Base-by-base conservation (phyloP, 2,113 vertebrate species). In the Labeo catla region DNA sequence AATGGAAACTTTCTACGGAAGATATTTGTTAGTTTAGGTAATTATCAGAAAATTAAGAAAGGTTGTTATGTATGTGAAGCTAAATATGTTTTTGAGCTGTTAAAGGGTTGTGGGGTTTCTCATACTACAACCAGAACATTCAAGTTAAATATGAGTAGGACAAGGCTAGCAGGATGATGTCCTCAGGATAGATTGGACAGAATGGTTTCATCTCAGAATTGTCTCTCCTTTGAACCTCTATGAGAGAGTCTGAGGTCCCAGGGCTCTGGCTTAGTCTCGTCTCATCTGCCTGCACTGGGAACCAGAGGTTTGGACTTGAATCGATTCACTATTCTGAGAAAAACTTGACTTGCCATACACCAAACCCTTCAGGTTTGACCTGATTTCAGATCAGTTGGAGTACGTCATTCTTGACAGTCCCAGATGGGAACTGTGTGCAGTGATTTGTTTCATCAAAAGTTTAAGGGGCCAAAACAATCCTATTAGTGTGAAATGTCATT, bases 271-370 rank as follows among this genome's bases (percentile, higher is more conserved):
- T 59, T n/a, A 39, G 52, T 39, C 76, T 39, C 9, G 9, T 78
- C 16, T 78, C 28, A 78, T 39, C 52, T 78, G 77, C 11, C 77
- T 79, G 77, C 72, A 74, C 21, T 74, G 72, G 72, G 43, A 74
- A 23, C 66, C 8, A 70, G 36, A 70, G 66, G 36, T 70, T 70
- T 43, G 8, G 50, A 57, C 54, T 79, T 79, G 34, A 79, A 79
- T 79, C 8, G 6, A 61, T 21, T 6, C 9, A 39, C 28, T n/a
- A 4, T n/a, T 59, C 34, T 59, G 54, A 59, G 77, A 21, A 54
- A 4, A 78, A 36, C 50, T 57, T 57, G 28, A 21, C 16, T 11
- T 77, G 74, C 4, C 13, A 39, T 78, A 57, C 34, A 39, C 9
- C 43, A 74, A n/a, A 74, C 43, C 43, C 28, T 57, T 21, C 28